Percentiles rank a stretch among this genome's conserved stretches.
Conservation (phyloP, 2,797 vertebrate species). For the Antrozous pallidus region DNA sequence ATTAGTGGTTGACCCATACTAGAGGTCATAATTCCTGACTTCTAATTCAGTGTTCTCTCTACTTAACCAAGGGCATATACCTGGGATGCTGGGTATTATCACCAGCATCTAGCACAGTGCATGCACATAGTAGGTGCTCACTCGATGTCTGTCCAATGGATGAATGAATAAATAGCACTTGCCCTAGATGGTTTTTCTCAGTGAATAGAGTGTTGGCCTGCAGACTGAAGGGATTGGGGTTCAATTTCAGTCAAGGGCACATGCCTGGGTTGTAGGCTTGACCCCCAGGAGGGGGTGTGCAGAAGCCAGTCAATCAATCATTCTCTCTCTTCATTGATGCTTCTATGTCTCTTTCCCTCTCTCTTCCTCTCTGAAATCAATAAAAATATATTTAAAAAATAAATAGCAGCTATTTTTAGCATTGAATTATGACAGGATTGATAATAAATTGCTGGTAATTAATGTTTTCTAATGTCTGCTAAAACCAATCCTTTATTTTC, state of each 20-base stretch:
- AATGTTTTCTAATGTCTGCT: conserved; percentile 32
- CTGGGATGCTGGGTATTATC: no score
- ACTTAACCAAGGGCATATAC: no score
- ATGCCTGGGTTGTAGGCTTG: no score
- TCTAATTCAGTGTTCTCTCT: not conserved
- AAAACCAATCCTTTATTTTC: conserved; percentile 49
- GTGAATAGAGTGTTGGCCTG: no score
- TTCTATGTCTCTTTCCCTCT: no score
- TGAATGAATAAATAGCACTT: not conserved
- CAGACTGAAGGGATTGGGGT: no score
- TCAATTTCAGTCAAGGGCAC: no score
- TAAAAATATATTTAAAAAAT: not conserved
- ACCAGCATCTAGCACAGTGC: not conserved
- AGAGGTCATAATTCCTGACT: not conserved
- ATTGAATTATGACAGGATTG: conserved; percentile 39
- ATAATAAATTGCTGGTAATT: conserved; percentile 33
- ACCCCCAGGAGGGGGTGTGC: no score
- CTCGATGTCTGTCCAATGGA: not conserved
- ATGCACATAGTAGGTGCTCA: not conserved
- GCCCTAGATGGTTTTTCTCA: no score
- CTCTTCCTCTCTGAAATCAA: no score
- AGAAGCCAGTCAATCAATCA: no score
- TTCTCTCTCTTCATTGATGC: no score
- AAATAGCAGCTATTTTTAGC: not conserved
- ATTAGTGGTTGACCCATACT: not conserved